Conservation (phyloP, 2,797 vertebrate species). For the Paguma larvata region DNA sequence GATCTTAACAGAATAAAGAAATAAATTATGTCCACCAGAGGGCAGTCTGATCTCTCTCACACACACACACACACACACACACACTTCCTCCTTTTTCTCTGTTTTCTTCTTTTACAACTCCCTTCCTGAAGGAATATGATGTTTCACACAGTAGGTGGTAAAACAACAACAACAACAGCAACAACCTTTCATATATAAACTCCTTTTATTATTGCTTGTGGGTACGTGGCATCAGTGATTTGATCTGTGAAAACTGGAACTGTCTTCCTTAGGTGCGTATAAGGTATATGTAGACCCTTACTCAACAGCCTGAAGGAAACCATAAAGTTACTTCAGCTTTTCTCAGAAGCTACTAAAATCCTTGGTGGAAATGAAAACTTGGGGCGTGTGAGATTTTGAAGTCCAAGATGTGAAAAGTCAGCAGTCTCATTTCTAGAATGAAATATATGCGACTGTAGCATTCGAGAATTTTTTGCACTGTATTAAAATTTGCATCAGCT, state of each 20-base stretch:
- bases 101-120: background rate
- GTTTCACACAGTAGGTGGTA: background rate
- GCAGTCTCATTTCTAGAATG: background rate
- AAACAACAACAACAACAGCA: background rate
- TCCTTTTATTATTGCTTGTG: background rate
- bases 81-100: background rate
- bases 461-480: background rate
- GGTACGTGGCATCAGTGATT: background rate
- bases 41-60: slow-evolving; percentile 47
- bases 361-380: background rate
- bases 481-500: background rate
- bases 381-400: background rate
- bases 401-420: background rate
- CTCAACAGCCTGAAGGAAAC: background rate
- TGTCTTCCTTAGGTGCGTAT: background rate
- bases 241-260: background rate
- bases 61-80: background rate
- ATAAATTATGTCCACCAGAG: slow-evolving; percentile 74
- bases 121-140: background rate
- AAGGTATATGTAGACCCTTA: background rate
- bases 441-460: background rate
- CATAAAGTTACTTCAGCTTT: background rate
- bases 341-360: slow-evolving; percentile 24
- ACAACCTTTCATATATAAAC: background rate
- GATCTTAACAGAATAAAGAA: slow-evolving; percentile 37